phyloP scores from a whole-genome alignment of 2,888 invertebrate genomes.

The Azorinus chamasolen region DNA sequence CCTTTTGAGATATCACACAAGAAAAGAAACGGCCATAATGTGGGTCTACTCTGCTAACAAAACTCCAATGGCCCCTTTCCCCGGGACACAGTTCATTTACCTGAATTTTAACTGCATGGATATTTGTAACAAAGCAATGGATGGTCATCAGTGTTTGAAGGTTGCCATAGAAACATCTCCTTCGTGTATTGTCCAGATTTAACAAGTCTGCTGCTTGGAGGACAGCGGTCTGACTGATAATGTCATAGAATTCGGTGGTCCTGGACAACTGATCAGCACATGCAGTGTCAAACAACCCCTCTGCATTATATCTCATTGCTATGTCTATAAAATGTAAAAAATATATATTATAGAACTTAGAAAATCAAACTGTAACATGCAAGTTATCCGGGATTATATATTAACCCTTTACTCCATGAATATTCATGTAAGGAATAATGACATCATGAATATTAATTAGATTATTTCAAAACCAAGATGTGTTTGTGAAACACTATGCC shows the following conservation, averaged over 20 bases:
- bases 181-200: conserved; percentile 71
- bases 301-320: conserved; percentile 71
- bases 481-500: too few relatives aligned
- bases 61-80: too few relatives aligned
- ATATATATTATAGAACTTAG: background rate
- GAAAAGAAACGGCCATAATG: too few relatives aligned
- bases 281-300: conserved; percentile 74
- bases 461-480: too few relatives aligned
- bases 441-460: too few relatives aligned
- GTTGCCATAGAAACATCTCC: conserved; percentile 83
- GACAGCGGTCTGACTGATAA: conserved; percentile 59
- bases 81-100: too few relatives aligned
- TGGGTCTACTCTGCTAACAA: too few relatives aligned
- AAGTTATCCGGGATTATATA: background rate
- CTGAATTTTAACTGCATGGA: conserved; percentile 43
- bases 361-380: background rate
- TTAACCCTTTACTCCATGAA: too few relatives aligned
- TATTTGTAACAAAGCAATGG: conserved; percentile 68
- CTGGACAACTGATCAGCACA: conserved; percentile 72
- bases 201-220: conserved; percentile 75
- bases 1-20: too few relatives aligned
- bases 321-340: conserved; percentile 61
- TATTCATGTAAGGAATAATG: too few relatives aligned
- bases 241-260: conserved; percentile 66
- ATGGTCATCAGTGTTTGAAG: conserved; percentile 83